phyloP scores from a whole-genome alignment of 2,797 vertebrate species.

The Pachyuromys duprasi region DNA sequence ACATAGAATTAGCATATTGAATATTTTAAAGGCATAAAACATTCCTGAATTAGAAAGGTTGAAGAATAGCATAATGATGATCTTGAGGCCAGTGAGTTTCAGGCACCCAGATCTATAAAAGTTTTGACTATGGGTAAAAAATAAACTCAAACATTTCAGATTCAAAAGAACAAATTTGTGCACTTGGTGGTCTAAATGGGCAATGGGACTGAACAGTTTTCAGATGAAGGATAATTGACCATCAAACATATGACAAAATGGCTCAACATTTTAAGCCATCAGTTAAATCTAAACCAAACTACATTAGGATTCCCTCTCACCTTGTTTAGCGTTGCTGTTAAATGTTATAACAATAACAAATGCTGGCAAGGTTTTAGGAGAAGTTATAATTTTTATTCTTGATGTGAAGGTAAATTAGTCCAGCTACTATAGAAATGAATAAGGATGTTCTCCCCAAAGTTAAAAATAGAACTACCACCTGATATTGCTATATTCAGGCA shows the following conservation, averaged over 20 bases:
- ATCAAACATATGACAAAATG: background rate
- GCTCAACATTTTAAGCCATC: background rate
- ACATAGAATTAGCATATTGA: background rate
- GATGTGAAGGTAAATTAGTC: background rate
- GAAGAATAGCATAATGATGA: background rate
- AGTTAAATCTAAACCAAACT: background rate
- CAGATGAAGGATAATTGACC: background rate
- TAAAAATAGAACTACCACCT: background rate
- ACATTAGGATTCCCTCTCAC: background rate
- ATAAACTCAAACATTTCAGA: background rate
- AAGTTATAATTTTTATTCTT: background rate
- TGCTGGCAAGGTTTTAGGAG: background rate
- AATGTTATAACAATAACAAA: background rate
- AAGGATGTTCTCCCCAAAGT: background rate
- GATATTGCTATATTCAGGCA: background rate
- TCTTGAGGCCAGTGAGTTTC: background rate
- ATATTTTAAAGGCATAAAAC: background rate
- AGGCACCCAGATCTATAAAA: background rate
- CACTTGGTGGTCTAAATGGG: background rate
- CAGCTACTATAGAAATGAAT: background rate
- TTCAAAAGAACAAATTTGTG: background rate
- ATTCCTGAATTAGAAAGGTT: background rate
- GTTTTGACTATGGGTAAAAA: background rate
- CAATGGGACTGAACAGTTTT: background rate
- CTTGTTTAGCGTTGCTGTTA: background rate